A percentile compares a stretch with the other conserved stretches of the same genome.
Conservation (phyloP, 2,113 vertebrate genomes). For the Cygnus buccinator region DNA sequence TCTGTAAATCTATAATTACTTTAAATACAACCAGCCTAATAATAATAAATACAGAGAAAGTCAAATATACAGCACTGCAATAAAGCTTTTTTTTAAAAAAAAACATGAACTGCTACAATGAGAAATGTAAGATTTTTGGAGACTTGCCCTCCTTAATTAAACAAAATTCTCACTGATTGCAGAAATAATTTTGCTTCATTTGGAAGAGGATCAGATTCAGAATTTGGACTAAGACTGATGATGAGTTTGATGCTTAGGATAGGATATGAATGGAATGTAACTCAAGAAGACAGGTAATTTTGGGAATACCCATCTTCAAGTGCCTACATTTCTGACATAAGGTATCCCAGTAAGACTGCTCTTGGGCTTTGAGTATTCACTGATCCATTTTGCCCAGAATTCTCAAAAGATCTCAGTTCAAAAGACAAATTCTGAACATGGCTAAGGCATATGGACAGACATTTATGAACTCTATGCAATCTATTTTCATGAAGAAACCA, state of each 20-base stretch:
- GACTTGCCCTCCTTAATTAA: background rate
- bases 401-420: background rate
- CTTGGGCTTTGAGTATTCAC: background rate
- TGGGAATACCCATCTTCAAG: background rate
- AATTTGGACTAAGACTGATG: background rate
- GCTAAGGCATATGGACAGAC: background rate
- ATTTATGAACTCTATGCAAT: background rate
- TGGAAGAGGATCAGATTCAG: background rate
- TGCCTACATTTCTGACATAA: background rate
- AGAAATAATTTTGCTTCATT: background rate
- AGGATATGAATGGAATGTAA: background rate
- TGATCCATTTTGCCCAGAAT: background rate
- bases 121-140: background rate
- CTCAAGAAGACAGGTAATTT: background rate
- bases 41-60: conserved; percentile 25
- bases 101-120: background rate
- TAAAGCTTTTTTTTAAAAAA: background rate
- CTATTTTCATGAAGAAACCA: background rate
- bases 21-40: conserved; percentile 6
- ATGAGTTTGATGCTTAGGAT: background rate
- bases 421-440: background rate
- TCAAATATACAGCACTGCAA: background rate
- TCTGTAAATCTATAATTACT: conserved; percentile 25
- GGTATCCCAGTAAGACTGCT: background rate
- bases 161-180: background rate